These are phyloP conservation scores for Pantelozetes paolii DNA, from an alignment of 2,888 invertebrate species.

Conservation along the genomic window DNA sequence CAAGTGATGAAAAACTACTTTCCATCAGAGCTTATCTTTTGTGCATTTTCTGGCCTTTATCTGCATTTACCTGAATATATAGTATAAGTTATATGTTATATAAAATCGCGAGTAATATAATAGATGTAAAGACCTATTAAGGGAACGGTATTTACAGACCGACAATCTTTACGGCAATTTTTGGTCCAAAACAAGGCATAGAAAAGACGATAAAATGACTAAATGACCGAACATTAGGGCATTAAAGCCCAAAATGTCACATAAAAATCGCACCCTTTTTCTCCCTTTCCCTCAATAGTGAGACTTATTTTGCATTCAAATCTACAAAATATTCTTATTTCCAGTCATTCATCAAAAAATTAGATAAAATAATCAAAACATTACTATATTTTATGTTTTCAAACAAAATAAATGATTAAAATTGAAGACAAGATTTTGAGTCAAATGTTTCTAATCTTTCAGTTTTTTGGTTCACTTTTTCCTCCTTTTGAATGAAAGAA, in stretches of 20 bases:
- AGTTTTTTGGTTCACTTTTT: not conserved
- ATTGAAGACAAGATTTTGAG: not conserved
- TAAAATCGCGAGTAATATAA: slow-evolving; percentile 22
- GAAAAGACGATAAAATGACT: slow-evolving; percentile 23
- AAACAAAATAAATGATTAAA: slow-evolving; percentile 30
- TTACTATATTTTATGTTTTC: not conserved
- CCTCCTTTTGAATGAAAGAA: not conserved
- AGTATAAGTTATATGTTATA: not conserved
- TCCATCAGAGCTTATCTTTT: slow-evolving; percentile 27
- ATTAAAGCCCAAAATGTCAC: not conserved
- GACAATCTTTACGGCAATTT: slow-evolving; percentile 31
- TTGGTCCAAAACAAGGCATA: not conserved
- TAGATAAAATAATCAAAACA: slow-evolving; percentile 30
- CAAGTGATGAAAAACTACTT: slow-evolving; percentile 11
- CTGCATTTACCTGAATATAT: slow-evolving; percentile 34
- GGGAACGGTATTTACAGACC: slow-evolving; percentile 12
- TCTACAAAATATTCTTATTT: slow-evolving; percentile 5
- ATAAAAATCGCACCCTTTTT: slow-evolving; percentile 33
- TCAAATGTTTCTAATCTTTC: slow-evolving; percentile 1
- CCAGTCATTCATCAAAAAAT: not conserved
- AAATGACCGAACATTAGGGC: slow-evolving; percentile 26
- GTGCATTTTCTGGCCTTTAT: not conserved
- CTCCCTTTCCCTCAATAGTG: not conserved
- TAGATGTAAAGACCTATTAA: slow-evolving; percentile 30
- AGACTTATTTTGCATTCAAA: not conserved